Evolutionary conservation across 2,888 invertebrate genomes (phyloP).

Genomic region (Deilephila porcellus): DNA sequence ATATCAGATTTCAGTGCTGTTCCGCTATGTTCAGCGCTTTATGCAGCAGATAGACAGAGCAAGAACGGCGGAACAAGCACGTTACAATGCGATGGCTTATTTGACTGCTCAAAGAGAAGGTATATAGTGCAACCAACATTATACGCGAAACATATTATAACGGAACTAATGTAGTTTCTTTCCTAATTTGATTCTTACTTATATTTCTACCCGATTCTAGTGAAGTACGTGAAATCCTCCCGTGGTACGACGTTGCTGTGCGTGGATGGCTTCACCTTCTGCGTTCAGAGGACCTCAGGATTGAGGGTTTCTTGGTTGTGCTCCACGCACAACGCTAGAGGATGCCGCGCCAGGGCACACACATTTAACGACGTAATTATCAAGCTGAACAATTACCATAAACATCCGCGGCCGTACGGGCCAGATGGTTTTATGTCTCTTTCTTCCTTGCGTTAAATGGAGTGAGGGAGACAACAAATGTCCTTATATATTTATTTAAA

Average conservation of each 20-base stretch:
- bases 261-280: conserved; percentile 34
- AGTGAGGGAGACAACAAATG: not conserved
- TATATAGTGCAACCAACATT: no score
- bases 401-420: conserved; percentile 25
- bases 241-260: conserved; percentile 31
- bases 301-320: conserved; percentile 36
- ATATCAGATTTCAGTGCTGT: no score
- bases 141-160: no score
- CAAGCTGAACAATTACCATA: conserved; percentile 42
- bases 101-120: no score
- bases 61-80: no score
- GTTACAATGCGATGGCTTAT: no score
- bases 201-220: not conserved
- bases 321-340: conserved; percentile 33
- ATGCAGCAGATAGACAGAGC: no score
- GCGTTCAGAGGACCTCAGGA: conserved; percentile 31
- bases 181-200: not conserved
- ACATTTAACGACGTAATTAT: conserved; percentile 59
- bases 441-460: not conserved
- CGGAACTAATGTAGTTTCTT: no score
- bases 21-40: no score
- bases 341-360: conserved; percentile 45
- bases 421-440: conserved; percentile 27
- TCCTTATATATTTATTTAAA: no score
- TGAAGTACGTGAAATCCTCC: conserved; percentile 12